A percentile compares a stretch with the other conserved stretches of the same genome.
phyloP scores from a whole-genome alignment of 2,113 vertebrate genomes.

The Microtus richardsoni region DNA sequence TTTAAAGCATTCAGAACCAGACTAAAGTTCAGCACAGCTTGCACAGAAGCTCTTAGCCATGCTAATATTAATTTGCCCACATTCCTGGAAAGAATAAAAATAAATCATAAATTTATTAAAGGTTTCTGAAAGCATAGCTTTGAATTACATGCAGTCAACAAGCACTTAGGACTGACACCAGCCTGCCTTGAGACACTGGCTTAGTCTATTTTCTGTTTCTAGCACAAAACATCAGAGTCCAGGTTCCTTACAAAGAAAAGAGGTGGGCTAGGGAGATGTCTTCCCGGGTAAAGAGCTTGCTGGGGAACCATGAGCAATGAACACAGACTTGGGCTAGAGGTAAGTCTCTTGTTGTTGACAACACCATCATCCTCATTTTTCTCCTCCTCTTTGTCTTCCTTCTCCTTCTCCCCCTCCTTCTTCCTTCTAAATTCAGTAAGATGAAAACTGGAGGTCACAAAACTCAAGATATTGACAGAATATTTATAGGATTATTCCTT shows the following conservation, averaged over 20 bases:
- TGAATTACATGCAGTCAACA: not conserved
- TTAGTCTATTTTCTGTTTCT: not conserved
- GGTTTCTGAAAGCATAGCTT: not conserved
- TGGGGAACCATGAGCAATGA: not conserved
- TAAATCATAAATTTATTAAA: constrained; percentile 30
- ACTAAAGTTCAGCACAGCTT: constrained; percentile 26
- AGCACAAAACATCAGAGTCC: not conserved
- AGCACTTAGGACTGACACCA: not conserved
- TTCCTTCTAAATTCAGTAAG: not conserved
- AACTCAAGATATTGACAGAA: not conserved
- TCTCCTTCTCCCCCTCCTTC: not conserved
- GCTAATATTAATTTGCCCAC: constrained; percentile 3
- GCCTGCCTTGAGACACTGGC: not conserved
- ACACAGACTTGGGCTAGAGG: not conserved
- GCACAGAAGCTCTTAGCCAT: constrained; percentile 4
- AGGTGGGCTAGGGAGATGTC: not conserved
- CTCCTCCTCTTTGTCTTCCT: not conserved
- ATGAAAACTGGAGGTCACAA: not conserved
- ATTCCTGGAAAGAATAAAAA: not conserved
- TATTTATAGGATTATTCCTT: not conserved
- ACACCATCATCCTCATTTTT: not conserved
- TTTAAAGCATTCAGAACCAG: constrained; percentile 14
- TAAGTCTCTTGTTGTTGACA: not conserved
- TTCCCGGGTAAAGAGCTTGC: not conserved
- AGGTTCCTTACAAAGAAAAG: not conserved